These are phyloP conservation scores for Fragum sueziense DNA, from an alignment of 2,888 invertebrate genomes.

Conservation along the genomic window DNA sequence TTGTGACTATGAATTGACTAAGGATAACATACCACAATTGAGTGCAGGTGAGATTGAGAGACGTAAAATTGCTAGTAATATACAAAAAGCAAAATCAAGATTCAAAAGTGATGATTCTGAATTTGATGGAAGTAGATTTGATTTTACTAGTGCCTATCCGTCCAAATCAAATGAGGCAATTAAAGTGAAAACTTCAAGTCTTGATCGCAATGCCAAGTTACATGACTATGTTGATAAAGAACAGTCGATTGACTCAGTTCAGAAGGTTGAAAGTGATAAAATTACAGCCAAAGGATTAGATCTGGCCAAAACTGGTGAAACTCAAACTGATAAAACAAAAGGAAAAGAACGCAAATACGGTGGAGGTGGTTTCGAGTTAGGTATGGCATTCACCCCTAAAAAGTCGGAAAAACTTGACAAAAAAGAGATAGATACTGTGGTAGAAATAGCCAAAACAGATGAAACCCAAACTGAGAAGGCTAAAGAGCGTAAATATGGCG, in stretches of 20 bases:
- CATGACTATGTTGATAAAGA: conserved; percentile 1
- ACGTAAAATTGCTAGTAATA: conserved; percentile 42
- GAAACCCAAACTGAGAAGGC: neutral
- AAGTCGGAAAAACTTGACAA: conserved; percentile 10
- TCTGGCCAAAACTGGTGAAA: neutral
- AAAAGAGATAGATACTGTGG: neutral
- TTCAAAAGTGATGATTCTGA: conserved; percentile 34
- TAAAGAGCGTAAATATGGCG: conserved; percentile 9
- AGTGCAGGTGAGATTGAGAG: conserved; percentile 41
- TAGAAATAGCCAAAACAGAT: neutral
- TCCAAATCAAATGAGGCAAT: conserved; percentile 17
- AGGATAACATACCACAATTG: conserved; percentile 30
- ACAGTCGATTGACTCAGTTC: neutral
- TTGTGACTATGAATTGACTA: conserved; percentile 18
- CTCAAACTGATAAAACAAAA: neutral
- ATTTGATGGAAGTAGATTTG: conserved; percentile 45
- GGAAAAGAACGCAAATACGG: conserved; percentile 11
- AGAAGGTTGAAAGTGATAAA: neutral
- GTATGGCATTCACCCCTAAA: conserved; percentile 21
- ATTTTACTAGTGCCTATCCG: conserved; percentile 45
- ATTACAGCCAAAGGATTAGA: neutral
- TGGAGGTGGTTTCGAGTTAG: conserved; percentile 14
- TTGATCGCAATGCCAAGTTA: conserved; percentile 15
- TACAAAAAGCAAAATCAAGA: conserved; percentile 47
- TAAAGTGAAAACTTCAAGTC: conserved; percentile 19